Evolutionary conservation across 2,113 vertebrate species (phyloP), one percentile per base, ranked within the genome.

Genomic region (Pollimyrus isidori): DNA sequence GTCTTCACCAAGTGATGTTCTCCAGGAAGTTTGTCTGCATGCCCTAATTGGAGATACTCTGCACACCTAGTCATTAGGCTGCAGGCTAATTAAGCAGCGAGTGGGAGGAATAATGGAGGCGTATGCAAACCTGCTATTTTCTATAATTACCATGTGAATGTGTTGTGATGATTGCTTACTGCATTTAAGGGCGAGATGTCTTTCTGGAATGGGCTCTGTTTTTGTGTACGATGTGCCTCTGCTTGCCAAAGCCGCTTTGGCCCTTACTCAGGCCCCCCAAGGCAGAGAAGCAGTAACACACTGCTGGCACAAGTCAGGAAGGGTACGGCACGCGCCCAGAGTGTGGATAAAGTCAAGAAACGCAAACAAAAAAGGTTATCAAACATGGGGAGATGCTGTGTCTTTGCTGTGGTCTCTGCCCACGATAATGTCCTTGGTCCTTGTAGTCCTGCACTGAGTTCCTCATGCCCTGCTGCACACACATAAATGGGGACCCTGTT

Each of bases 11-110:
- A 48, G 23, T n/a, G 19, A 84, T 45, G 82, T 84, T 46, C 42
- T 58, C 87, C 62, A 26, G 87, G 56, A 48, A 46, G 62, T 76
- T 21, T 17, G 56, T 48, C 58, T 11, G 42, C 11, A 76, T 88
- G 35, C 39, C 45, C 56, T 88, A 88, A 88, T 73, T 69, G 46
- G 87, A 69, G 87, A 46, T 26, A 49, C 58, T 17, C 56, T 21
- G 87, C 39, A 69, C 62, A 46, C 87, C 42, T 58, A 65, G 30
- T 52, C 23, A 88, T 46, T 30, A 50, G 49, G 42, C 42, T 88
- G 87, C 87, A 88, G 56, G 62, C 42, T 69, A 88, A 88, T 88
- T 88, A 88, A 88, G 53, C 35, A 65, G 17, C 21, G 87, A 69
- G 42, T 48, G 62, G 26, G 88, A 35, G 88, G 45, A 50, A 39